Evolutionary conservation across 2,888 invertebrate species (phyloP), one percentile per base, ranked within the genome.

Genomic region (Panzeria rudis): DNA sequence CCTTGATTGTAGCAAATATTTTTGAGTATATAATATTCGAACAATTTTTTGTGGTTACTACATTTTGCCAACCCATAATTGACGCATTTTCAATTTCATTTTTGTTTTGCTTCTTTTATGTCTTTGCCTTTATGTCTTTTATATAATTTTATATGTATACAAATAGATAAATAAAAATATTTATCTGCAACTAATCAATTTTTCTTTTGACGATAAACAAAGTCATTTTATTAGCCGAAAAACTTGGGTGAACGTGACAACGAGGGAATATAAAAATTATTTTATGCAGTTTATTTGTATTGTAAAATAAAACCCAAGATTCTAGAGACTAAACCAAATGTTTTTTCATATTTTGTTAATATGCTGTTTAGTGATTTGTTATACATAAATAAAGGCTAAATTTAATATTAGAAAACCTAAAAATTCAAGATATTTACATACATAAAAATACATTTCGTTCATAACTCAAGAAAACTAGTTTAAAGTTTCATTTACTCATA

Each of bases 161-260:
- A 71, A 41, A 41, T 56, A 56, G n/a, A 54, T 52, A 52, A n/a
- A 56, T 41, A n/a, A 8, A 72, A 29, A 17, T 32, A 59, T 59
- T 7, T 72, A 20, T 32, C 59, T 44, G 17, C 44, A 72, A 72
- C 29, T 72, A 72, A 71, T 71, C 54, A 71, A 69, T 69, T 69
- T 29, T 32, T 25, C 66, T 50, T 47, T 50, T 29, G 47, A 35
- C 13, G 50, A 68, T 52, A 38, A 69, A 69, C 25, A 54, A 69
- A 41, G 17, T 25, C 15, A 11, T 56, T 71, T 54, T 23, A 69
- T 54, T 69, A 38, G 25, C 25, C 20, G 23, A 23, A 69, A 69
- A 69, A 56, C 25, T 69, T 54, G 38, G 38, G 23, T 17, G 38
- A 54, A 38, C 11, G 25, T 54, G 69, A 54, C 23, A 44, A 44